A percentile compares a stretch with the other conserved stretches of the same genome.
Evolutionary conservation across 2,113 vertebrate species (phyloP).

Genomic region (Rafetus swinhoei): DNA sequence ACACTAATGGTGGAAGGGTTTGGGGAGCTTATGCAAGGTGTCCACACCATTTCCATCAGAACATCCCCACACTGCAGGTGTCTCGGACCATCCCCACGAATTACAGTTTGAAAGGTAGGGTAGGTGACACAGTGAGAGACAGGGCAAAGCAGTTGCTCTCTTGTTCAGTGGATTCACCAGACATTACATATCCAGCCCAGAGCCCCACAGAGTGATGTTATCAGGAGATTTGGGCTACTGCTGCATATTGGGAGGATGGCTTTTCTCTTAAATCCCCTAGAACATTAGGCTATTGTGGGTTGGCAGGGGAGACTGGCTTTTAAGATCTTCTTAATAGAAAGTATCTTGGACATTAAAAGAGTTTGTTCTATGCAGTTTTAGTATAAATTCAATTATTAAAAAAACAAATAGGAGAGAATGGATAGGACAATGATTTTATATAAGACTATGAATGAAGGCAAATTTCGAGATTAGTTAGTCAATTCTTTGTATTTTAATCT

Average conservation of each 20-base stretch:
- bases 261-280: not conserved
- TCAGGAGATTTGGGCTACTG: not conserved
- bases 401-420: not conserved
- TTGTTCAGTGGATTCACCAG: not conserved
- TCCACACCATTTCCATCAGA: not conserved
- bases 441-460: constrained; percentile 9
- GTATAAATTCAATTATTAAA: constrained; percentile 29
- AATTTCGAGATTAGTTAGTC: constrained; percentile 53
- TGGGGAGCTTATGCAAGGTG: not conserved
- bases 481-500: constrained; percentile 11
- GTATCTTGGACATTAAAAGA: constrained; percentile 35
- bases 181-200: not conserved
- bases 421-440: not conserved
- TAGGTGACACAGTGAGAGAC: fast-evolving
- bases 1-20: not conserved
- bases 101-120: not conserved
- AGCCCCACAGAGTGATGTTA: not conserved
- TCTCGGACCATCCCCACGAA: not conserved
- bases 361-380: constrained; percentile 45
- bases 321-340: not conserved
- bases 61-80: not conserved
- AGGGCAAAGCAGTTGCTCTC: not conserved
- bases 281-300: not conserved
- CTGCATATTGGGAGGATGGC: not conserved
- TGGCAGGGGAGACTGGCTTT: not conserved